Conservation (phyloP, 2,797 vertebrate species). For the Tapera naevia region DNA sequence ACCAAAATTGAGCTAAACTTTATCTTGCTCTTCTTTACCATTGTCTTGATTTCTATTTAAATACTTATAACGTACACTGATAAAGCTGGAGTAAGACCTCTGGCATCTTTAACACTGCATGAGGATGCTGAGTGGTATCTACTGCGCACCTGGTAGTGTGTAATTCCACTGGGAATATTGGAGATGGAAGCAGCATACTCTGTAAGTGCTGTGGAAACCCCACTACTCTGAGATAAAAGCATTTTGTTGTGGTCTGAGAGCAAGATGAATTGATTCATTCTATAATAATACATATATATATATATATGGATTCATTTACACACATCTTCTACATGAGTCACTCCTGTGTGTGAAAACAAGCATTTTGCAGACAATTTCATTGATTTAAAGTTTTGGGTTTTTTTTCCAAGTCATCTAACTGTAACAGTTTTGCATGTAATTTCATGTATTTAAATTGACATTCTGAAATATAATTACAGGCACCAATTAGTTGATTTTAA, state of each 20-base stretch:
- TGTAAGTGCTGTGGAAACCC: not conserved
- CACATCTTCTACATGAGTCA: not conserved
- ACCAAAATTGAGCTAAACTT: not conserved
- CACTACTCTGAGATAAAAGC: not conserved
- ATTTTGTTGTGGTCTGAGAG: not conserved
- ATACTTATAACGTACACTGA: accelerated
- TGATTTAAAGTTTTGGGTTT: not conserved
- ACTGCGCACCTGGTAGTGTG: not conserved
- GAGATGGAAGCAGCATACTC: not conserved
- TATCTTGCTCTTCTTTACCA: not conserved
- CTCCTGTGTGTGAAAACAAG: not conserved
- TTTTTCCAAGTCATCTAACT: not conserved
- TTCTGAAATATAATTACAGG: not conserved
- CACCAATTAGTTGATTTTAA: not conserved
- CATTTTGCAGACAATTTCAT: not conserved
- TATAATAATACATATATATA: not conserved
- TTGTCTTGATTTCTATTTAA: not conserved
- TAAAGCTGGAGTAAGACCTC: not conserved
- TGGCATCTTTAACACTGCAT: not conserved
- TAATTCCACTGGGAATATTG: not conserved
- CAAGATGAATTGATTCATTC: not conserved
- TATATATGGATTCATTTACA: not conserved
- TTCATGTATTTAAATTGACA: not conserved
- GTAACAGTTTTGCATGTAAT: not conserved
- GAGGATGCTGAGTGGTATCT: not conserved